Evolutionary conservation across 2,113 vertebrate genomes (phyloP).

Genomic region (Rhabdomys dilectus): DNA sequence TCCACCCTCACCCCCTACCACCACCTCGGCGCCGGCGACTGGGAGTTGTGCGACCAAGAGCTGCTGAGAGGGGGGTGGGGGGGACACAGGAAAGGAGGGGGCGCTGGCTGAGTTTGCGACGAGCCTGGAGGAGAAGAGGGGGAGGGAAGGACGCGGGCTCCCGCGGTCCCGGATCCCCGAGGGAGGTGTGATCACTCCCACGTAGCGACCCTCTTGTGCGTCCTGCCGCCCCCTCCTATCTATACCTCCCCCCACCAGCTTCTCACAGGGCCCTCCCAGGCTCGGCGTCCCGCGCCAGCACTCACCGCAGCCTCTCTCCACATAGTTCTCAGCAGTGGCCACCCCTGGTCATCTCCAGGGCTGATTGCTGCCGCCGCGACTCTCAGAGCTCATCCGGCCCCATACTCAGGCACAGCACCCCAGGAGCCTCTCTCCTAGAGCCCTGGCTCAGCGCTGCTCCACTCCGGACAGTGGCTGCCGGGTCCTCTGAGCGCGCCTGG

Average conservation of each 20-base stretch:
- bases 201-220: constrained; percentile 65
- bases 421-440: constrained; percentile 33
- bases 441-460: constrained; percentile 37
- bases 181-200: constrained; percentile 72
- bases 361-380: constrained; percentile 55
- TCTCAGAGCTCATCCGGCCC: constrained; percentile 72
- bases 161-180: constrained; percentile 63
- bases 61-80: constrained; percentile 46
- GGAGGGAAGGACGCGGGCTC: constrained; percentile 70
- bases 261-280: constrained; percentile 13
- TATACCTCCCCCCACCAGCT: constrained; percentile 33
- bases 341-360: constrained; percentile 84
- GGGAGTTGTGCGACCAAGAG: constrained; percentile 70
- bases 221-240: constrained; percentile 40
- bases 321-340: constrained; percentile 89
- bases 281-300: constrained; percentile 82
- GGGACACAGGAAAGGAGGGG: background rate
- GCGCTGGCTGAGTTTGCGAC: constrained; percentile 77
- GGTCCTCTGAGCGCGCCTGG: constrained; percentile 34
- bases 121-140: constrained; percentile 71
- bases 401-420: constrained; percentile 66
- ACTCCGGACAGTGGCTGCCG: constrained; percentile 47
- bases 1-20: constrained; percentile 69
- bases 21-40: constrained; percentile 65
- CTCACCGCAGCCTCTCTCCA: constrained; percentile 97